Base-by-base conservation (phyloP, 2,113 vertebrate genomes). In the Sitta europaea region DNA sequence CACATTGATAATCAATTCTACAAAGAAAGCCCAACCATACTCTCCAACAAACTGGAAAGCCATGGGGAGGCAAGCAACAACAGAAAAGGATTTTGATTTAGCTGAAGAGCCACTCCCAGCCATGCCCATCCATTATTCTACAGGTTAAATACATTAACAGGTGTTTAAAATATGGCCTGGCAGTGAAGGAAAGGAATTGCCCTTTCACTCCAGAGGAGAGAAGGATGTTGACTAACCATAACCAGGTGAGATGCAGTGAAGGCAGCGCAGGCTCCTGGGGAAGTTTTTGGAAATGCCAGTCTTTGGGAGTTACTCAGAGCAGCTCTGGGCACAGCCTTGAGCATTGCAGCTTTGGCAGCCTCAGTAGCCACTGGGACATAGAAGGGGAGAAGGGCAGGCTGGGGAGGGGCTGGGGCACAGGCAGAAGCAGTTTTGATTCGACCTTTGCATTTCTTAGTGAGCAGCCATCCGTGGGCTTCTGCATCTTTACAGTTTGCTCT, bases 221-320 rank as follows among this genome's bases (percentile, higher is more conserved):
- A 57, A n/a, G 0, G 2, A 15, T 31, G 40, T 6, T 68, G 55
- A 61, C 10, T 23, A 0, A 23, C 35, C 14, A 16, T 0, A 47
- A 9, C 18, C 48, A 68, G 62, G 27, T 9, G 22, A 48, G 47
- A 62, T 8, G n/a, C 43, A 36, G 29, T 2, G 40, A 78, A 14
- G 17, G 67, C n/a, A 66, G 28, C 8, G n/a, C 5, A 53, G 47
- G 47, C 17, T 59, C 40, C 18, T 1, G 3, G 31, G 40, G 21
- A 54, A 23, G 22, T 1, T 48, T 74, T 51, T 22, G 43, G 76
- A 79, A 91, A 58, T 15, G 14, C 12, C 2, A 0, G 21, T 50
- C 15, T 45, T 58, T 8, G 10, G n/a, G 51, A 62, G 9, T 33
- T 38, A 36, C 3, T 31, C 66, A 53, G 48, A 68, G n/a, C 38